These are phyloP conservation scores for Rousettus madagascariensis DNA, from an alignment of 2,797 vertebrate species.

Conservation along the genomic window DNA sequence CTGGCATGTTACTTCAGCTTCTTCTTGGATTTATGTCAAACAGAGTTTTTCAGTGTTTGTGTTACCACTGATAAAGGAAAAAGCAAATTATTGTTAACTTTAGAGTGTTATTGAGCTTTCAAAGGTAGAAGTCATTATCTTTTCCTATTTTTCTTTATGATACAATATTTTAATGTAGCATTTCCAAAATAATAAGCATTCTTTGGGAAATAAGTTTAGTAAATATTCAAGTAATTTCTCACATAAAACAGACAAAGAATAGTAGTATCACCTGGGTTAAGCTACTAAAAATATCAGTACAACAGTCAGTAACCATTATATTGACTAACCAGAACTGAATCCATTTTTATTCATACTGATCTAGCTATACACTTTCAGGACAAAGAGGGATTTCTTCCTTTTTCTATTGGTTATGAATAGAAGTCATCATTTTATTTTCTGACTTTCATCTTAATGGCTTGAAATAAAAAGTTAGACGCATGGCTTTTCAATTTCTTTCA, in stretches of 20 bases:
- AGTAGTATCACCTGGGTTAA: neutral
- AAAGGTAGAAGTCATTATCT: neutral
- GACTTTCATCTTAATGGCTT: constrained; percentile 67
- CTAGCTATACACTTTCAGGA: neutral
- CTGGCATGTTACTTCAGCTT: constrained; percentile 4
- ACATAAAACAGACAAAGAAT: constrained; percentile 40
- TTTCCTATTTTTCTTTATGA: constrained; percentile 38
- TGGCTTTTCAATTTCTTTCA: constrained; percentile 74
- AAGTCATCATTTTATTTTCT: constrained; percentile 57
- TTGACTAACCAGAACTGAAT: neutral
- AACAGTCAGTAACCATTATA: neutral
- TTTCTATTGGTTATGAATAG: constrained; percentile 41
- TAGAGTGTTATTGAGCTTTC: constrained; percentile 38
- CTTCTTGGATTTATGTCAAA: constrained; percentile 13
- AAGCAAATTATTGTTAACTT: neutral
- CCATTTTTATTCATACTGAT: constrained; percentile 9
- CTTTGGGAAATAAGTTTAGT: constrained; percentile 70
- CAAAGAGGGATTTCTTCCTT: constrained; percentile 5
- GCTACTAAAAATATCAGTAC: constrained; percentile 29
- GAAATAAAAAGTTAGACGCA: constrained; percentile 65
- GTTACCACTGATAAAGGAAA: neutral
- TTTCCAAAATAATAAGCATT: constrained; percentile 51
- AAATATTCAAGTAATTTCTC: constrained; percentile 74
- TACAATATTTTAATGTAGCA: neutral
- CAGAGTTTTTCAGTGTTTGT: constrained; percentile 43